Evolutionary conservation across 2,113 vertebrate genomes (phyloP), one percentile per base, ranked within the genome.

Genomic region (Coracopsis vasa): DNA sequence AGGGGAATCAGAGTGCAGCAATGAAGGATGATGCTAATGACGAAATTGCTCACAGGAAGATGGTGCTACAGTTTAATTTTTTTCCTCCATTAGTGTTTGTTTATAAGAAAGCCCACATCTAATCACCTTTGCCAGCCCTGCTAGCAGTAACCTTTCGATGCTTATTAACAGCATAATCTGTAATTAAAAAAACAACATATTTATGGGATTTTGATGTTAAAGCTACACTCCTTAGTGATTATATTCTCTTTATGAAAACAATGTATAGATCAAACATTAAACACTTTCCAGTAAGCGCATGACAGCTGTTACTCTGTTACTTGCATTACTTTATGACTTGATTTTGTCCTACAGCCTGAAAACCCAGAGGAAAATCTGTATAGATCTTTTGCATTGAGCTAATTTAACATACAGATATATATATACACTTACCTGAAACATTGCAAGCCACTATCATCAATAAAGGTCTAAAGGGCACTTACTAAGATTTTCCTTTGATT

Each of bases 401-500:
- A 61, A 69, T 80, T 39, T 39, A 90, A 41, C 6, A 60, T 12
- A 77, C 11, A 42, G 9, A 56, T 6, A 66, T 31, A 54, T 16
- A n/a, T 7, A 37, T 4, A 62, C 7, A 31, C 44, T 53, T 48
- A 92, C 41, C 61, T 82, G 42, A 51, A 95, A 61, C 73, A 86
- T 1, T 78, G 37, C 25, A 51, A 73, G 51, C 79, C 25, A 35
- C 13, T 92, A 83, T n/a, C 56, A 54, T 93, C 83, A 89, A 39
- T 61, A 45, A 61, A 71, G 33, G 51, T 73, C 61, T 58, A 92
- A 77, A 86, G 60, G 42, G 70, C 58, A 86, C 33, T 91, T 79
- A 92, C 1, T n/a, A 93, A 94, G 77, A 90, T 71, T 91, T 62
- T 23, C 2, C 71, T 96, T 97, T 94, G 77, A 88, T 95, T 91